These are phyloP conservation scores for Parotocinclus haroldoi DNA, from an alignment of 2,797 vertebrate species.

Conservation along the genomic window DNA sequence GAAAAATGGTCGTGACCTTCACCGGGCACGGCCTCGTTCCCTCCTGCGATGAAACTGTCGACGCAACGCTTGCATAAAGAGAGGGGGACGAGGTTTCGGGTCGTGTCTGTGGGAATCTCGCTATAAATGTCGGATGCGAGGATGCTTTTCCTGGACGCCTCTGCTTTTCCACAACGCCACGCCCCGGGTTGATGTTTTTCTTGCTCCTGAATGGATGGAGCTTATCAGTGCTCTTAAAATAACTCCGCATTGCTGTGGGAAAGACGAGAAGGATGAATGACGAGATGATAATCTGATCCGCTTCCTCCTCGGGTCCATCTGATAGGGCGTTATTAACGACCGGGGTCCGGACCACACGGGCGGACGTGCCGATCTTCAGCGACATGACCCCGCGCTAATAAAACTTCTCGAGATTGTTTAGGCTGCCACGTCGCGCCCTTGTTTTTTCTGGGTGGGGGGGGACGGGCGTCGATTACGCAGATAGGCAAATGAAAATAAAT, in stretches of 20 bases:
- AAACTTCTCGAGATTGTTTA: constrained; percentile 72
- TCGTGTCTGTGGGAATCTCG: too few relatives aligned
- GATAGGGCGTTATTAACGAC: constrained; percentile 51
- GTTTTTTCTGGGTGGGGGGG: too few relatives aligned
- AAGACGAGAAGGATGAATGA: constrained; percentile 39
- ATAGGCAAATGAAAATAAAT: constrained; percentile 75
- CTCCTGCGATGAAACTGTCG: constrained; percentile 27
- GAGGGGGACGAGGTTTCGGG: too few relatives aligned
- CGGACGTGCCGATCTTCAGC: constrained; percentile 28
- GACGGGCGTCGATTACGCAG: constrained; percentile 68
- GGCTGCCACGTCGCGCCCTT: constrained; percentile 68
- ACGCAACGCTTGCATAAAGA: too few relatives aligned
- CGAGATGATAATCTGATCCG: not conserved
- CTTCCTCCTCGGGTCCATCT: constrained; percentile 12
- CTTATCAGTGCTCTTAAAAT: not conserved
- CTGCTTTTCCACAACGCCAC: not conserved
- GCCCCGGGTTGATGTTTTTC: too few relatives aligned
- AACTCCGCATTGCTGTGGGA: constrained; percentile 26
- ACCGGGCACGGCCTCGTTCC: constrained; percentile 25
- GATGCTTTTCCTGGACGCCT: not conserved
- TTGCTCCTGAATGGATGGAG: too few relatives aligned
- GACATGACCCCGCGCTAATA: constrained; percentile 65
- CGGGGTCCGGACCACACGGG: constrained; percentile 22
- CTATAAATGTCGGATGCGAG: too few relatives aligned
- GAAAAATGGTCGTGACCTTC: constrained; percentile 25